Conservation (phyloP, 2,113 vertebrate species). For the Pelobates fuscus region DNA sequence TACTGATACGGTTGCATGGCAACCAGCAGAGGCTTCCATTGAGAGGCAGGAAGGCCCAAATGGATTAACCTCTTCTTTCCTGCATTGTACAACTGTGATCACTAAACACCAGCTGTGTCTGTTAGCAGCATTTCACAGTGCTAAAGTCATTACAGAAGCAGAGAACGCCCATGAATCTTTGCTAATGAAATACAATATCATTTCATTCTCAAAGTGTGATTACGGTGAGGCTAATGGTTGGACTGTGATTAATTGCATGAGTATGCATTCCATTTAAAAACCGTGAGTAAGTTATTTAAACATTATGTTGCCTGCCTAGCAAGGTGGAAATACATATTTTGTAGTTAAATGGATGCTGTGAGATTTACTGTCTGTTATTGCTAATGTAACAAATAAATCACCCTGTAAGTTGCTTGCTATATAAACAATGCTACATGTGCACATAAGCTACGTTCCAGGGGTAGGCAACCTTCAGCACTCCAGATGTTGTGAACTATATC, state of each 20-base stretch:
- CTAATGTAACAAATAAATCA: too few relatives aligned
- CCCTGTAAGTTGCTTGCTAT: too few relatives aligned
- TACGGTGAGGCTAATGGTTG: not conserved
- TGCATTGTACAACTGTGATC: not conserved
- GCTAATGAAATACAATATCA: not conserved
- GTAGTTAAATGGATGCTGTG: too few relatives aligned
- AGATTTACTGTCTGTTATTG: too few relatives aligned
- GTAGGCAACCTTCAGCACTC: too few relatives aligned
- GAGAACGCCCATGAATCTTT: not conserved
- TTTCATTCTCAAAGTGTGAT: not conserved
- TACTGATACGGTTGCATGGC: conserved; percentile 58
- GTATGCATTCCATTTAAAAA: not conserved
- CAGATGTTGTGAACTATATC: too few relatives aligned
- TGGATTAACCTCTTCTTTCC: conserved; percentile 19
- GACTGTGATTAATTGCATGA: not conserved
- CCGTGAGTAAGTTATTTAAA: not conserved
- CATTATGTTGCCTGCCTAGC: too few relatives aligned
- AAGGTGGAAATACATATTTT: too few relatives aligned
- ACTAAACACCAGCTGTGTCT: not conserved
- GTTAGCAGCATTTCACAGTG: not conserved
- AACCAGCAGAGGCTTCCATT: conserved; percentile 51
- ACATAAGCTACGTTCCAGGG: too few relatives aligned
- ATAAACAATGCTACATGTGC: too few relatives aligned
- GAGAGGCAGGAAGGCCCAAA: conserved; percentile 26
- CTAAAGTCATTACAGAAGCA: not conserved